Base-by-base conservation (phyloP, 2,797 vertebrate species). In the Pteropus rufus region DNA sequence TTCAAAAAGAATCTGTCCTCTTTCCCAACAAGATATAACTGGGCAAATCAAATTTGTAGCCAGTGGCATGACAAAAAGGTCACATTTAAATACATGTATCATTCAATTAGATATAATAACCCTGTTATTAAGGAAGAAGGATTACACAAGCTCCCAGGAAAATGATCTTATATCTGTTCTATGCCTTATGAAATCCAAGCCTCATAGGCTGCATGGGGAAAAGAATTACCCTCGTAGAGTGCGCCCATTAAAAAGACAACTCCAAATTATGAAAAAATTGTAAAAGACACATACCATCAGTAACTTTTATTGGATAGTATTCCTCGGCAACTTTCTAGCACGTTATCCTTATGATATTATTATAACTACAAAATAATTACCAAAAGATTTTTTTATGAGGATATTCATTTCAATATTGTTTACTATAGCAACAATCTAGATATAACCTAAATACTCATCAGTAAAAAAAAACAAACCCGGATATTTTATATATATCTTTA, bases 91-190 rank as follows among this genome's bases (percentile, higher is more conserved):
- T 67, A 73, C 19, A 76, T 24, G 9, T 31, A 56, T 75, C n/a
- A 76, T 70, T 89, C 29, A 70, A 69, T 79, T 85, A 96, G n/a
- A 41, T 56, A 31, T 64, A 92, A 94, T 89, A 75, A 69, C 19
- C 41, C 24, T 76, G 23, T 80, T 81, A 70, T 41, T 54, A 69
- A 79, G 41, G 14, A 81, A 93, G n/a, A 93, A 67, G 62, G n/a
- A 80, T 85, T 70, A 49, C 0, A 64, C 26, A 24, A 65, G 10
- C 10, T 31, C 9, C 46, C 24, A 23, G 46, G 62, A 86, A 76
- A 95, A 76, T 70, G 26, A 24, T 14, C 72, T 92, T 24, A 85
- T n/a, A 62, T 41, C 0, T 85, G 6, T 82, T 75, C 18, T 67
- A 19, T 81, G 79, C 34, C 14, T 89, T n/a, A 73, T 54, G 56